Evolutionary conservation across 1,140 invertebrate species (phyloP).

Genomic region (Penaeus vannamei): DNA sequence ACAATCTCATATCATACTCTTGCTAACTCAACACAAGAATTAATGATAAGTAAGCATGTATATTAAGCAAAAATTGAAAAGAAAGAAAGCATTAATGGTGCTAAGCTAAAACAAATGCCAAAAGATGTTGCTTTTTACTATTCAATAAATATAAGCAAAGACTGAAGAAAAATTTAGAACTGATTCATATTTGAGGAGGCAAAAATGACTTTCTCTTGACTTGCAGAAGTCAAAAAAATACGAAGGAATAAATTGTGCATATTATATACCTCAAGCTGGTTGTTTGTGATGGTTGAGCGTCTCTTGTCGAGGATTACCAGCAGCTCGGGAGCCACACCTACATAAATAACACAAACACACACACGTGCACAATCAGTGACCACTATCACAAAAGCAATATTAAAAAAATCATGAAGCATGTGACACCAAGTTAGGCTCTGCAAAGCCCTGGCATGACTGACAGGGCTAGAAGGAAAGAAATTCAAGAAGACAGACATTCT

Average conservation of each 20-base stretch:
- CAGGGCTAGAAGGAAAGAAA: background rate
- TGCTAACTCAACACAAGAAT: no score
- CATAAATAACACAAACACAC: constrained; percentile 57
- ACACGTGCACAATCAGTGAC: constrained; percentile 59
- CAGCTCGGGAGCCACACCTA: constrained; percentile 60
- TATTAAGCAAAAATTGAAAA: no score
- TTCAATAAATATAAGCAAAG: background rate
- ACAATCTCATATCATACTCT: no score
- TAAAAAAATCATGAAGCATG: background rate
- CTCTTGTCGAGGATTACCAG: constrained; percentile 59
- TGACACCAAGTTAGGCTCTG: background rate
- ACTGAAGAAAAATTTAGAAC: background rate
- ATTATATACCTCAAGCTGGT: constrained; percentile 60
- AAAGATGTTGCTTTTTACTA: background rate
- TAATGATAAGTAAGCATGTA: no score
- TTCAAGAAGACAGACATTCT: background rate
- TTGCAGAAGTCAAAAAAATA: background rate
- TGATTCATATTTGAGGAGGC: background rate
- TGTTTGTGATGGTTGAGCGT: constrained; percentile 62
- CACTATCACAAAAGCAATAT: background rate
- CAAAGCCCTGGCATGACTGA: background rate
- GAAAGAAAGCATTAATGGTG: background rate
- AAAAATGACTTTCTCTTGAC: background rate
- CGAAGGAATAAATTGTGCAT: constrained; percentile 41
- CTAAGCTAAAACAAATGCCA: no score